Percentiles rank a stretch among this genome's conserved stretches.
Evolutionary conservation across 2,113 vertebrate species (phyloP).

Genomic region (Mastomys coucha): DNA sequence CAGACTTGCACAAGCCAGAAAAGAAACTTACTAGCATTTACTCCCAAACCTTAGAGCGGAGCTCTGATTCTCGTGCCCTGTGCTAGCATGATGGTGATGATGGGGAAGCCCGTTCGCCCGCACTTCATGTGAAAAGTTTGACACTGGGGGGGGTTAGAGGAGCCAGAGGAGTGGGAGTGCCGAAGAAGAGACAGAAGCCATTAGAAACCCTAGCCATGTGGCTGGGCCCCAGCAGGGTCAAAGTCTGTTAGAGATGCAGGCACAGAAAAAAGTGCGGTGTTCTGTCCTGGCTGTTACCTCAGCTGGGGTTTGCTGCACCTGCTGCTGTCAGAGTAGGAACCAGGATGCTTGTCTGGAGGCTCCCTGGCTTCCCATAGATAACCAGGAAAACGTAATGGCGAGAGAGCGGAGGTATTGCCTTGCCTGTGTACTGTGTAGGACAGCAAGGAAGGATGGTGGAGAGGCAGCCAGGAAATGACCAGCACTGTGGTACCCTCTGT

Average conservation of each 20-base stretch:
- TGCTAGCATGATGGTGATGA: no score
- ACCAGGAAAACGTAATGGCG: neutral
- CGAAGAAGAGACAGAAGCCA: neutral
- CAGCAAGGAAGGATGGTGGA: neutral
- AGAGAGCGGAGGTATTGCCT: neutral
- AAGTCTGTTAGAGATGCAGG: no score
- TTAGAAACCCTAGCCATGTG: neutral
- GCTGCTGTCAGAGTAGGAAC: neutral
- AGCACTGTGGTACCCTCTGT: neutral
- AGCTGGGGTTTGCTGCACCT: fast-evolving
- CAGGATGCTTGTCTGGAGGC: neutral
- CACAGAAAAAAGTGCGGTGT: no score
- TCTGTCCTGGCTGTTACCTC: neutral
- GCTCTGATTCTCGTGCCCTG: neutral
- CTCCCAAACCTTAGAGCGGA: neutral
- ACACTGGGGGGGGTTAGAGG: neutral
- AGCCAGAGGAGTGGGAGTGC: neutral
- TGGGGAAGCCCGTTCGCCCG: neutral
- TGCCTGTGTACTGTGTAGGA: neutral
- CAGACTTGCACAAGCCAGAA: neutral
- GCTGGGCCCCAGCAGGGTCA: neutral
- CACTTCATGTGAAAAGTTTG: neutral
- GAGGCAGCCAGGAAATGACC: neutral
- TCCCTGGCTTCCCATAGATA: neutral
- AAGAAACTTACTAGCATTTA: neutral